A percentile compares a stretch with the other conserved stretches of the same genome.
phyloP scores from a whole-genome alignment of 1,140 invertebrate species.

The Ditylenchus dipsaci region DNA sequence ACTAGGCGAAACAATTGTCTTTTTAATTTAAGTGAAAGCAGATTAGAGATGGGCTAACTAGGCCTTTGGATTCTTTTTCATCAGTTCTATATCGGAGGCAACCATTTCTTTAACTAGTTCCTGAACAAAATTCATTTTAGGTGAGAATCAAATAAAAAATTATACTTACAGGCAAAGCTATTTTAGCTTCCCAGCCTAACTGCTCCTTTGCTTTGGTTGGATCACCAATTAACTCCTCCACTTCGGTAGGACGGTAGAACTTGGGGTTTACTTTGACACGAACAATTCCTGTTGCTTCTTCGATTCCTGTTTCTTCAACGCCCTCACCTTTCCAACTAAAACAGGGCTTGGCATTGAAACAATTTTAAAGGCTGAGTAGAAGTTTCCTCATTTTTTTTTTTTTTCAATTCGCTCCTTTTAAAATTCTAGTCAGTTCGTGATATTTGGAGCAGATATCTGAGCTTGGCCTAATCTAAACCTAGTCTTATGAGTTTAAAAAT shows the following conservation, averaged over 20 bases:
- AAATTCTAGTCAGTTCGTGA: too few species aligned
- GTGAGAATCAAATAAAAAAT: too few species aligned
- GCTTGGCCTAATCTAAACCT: too few species aligned
- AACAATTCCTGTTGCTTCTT: conserved; percentile 74
- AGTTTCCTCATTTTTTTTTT: too few species aligned
- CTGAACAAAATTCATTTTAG: too few species aligned
- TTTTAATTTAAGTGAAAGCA: background rate
- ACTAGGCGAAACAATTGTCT: background rate
- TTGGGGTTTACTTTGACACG: conserved; percentile 85
- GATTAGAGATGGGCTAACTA: conserved; percentile 21
- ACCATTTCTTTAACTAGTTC: conserved; percentile 90
- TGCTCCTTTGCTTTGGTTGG: conserved; percentile 78
- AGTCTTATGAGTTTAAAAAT: too few species aligned
- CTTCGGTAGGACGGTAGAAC: conserved; percentile 95
- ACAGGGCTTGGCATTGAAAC: too few species aligned
- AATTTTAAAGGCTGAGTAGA: too few species aligned
- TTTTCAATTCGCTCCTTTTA: too few species aligned
- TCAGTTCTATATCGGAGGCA: conserved; percentile 81
- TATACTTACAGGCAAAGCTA: background rate
- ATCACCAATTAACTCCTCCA: conserved; percentile 85
- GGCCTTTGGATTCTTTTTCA: conserved; percentile 76
- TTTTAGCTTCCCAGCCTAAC: conserved; percentile 72
- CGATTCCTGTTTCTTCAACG: conserved; percentile 77
- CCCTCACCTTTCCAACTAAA: conserved; percentile 79
- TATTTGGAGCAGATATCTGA: too few species aligned